These are phyloP conservation scores for Huso huso DNA, from an alignment of 2,797 vertebrate species.

Conservation along the genomic window DNA sequence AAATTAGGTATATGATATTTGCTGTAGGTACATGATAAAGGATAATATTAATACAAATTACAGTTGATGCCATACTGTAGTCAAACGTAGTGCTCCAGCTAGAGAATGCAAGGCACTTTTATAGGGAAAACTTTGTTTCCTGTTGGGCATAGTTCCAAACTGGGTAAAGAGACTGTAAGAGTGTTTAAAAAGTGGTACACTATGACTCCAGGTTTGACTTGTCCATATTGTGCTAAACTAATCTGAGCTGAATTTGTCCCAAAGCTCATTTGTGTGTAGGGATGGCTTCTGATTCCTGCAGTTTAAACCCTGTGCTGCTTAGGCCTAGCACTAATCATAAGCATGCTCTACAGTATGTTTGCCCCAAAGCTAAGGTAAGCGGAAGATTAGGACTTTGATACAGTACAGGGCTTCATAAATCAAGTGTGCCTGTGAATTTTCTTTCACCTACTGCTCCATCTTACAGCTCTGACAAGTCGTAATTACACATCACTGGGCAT, in stretches of 20 bases:
- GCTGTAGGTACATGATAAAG: too few relatives aligned
- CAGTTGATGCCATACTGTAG: too few relatives aligned
- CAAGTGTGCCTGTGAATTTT: constrained; percentile 77
- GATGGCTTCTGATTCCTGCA: constrained; percentile 35
- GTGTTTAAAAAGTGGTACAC: too few relatives aligned
- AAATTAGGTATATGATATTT: too few relatives aligned
- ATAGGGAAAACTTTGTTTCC: too few relatives aligned
- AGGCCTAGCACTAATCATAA: constrained; percentile 59
- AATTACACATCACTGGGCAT: constrained; percentile 88
- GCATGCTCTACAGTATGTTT: constrained; percentile 60
- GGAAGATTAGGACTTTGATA: constrained; percentile 75
- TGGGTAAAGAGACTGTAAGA: too few relatives aligned
- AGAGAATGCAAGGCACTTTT: too few relatives aligned
- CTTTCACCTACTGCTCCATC: constrained; percentile 79
- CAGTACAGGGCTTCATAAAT: constrained; percentile 79
- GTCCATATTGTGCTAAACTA: constrained; percentile 11
- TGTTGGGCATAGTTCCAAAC: too few relatives aligned
- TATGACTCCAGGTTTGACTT: too few relatives aligned
- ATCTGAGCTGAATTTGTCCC: constrained; percentile 1
- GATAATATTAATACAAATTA: too few relatives aligned
- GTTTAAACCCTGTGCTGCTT: constrained; percentile 63
- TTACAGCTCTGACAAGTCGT: constrained; percentile 80
- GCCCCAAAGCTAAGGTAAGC: constrained; percentile 72
- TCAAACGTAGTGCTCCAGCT: too few relatives aligned
- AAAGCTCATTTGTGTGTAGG: constrained; percentile 7